A percentile compares a stretch with the other conserved stretches of the same genome.
Evolutionary conservation across 2,113 vertebrate species (phyloP).

Genomic region (Scytalopus superciliaris): DNA sequence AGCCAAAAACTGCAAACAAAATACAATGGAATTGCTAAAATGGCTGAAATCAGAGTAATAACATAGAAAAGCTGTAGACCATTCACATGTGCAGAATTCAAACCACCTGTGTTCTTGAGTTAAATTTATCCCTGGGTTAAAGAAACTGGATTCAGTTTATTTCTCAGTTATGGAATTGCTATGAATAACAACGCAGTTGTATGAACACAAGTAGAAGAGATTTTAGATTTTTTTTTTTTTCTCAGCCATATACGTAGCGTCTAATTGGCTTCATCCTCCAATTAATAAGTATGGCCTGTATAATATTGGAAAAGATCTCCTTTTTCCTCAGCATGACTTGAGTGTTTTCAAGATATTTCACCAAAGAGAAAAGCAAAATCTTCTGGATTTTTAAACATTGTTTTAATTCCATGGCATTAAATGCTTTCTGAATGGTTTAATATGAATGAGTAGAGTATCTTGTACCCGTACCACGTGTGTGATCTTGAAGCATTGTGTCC

Average conservation of each 20-base stretch:
- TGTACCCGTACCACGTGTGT: not conserved
- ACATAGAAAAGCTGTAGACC: constrained; percentile 13
- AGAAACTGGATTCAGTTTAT: not conserved
- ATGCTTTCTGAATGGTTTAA: not conserved
- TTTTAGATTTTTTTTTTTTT: not conserved
- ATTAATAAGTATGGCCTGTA: not conserved
- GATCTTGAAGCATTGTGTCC: not conserved
- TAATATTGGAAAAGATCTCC: not conserved
- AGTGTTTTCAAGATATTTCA: not conserved
- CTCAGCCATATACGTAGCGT: not conserved
- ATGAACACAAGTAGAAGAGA: not conserved
- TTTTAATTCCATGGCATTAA: not conserved
- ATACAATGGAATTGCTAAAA: constrained; percentile 11
- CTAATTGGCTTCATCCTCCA: not conserved
- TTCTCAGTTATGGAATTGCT: not conserved
- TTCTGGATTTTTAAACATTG: not conserved
- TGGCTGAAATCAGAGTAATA: not conserved
- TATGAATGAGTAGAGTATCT: not conserved
- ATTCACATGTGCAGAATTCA: not conserved
- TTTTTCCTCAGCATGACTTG: not conserved
- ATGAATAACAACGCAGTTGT: not conserved
- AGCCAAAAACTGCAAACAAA: constrained; percentile 7
- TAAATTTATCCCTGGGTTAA: not conserved
- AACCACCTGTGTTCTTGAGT: not conserved
- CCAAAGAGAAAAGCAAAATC: not conserved